Base-by-base conservation (phyloP, 53 echinoderm and acorn worm genomes). In the Patiria pectinifera region DNA sequence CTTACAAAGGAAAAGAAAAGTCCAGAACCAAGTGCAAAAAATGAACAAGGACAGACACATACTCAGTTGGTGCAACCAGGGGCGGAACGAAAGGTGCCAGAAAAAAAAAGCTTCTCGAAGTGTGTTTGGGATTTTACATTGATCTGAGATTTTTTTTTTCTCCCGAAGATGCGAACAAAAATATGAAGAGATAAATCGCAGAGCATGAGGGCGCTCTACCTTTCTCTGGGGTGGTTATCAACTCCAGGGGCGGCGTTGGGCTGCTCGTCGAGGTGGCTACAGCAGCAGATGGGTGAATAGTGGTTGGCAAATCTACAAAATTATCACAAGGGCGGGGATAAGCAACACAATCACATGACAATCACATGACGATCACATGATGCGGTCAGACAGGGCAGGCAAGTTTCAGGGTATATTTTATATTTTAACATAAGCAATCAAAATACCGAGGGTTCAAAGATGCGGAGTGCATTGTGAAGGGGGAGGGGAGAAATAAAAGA, bases 181-280 rank as follows among this genome's bases (percentile, higher is more conserved):
- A 66, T 43, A 63, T 43, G 86, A 75, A 53, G 74, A 53, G 71
- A 86, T 25, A 86, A 69, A 81, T 69, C 47, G 90, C 90, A 90
- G 90, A 90, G 90, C 90, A 82, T 90, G 69, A 59, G 80, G 81
- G 15, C 23, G 90, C 90, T 90, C 90, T 90, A 90, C 90, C 90
- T 90, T 90, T 90, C 63, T 90, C 48, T 46, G 90, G 69, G 53
- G 90, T 90, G 19, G 90, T 80, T 45, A 48, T 21, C 66, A 19
- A 18, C 90, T 26, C 23, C n/a, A 14, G 43, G 23, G 80, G 63
- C n/a, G 66, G 48, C 80, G 81, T 47, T 26, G n/a, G 44, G 23
- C 78, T 47, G 82, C 63, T 62, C 22, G 44, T 12, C 59, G 60
- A 8, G 60, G 60, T 5, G 12, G 90, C 23, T 80, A 79, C 21